Percentiles rank a stretch among this genome's conserved stretches.
Evolutionary conservation across 2,888 invertebrate genomes (phyloP).

Genomic region (Andrena bucephala): DNA sequence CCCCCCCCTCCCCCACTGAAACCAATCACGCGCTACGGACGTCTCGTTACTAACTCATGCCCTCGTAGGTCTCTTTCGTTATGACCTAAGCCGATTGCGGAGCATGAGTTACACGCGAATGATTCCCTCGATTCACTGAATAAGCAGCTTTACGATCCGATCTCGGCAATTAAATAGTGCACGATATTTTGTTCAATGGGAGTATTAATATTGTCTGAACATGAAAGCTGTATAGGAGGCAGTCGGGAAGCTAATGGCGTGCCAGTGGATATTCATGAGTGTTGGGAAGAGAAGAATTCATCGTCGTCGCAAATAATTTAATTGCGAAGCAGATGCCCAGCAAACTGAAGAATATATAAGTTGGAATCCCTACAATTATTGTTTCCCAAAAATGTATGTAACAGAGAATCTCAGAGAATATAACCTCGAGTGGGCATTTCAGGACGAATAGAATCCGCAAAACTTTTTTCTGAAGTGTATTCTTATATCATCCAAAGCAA

Average conservation of each 20-base stretch:
- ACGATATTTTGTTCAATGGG: background rate
- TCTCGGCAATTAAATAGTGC: constrained; percentile 40
- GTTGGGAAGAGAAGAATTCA: no score
- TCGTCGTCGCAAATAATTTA: no score
- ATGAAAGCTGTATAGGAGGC: background rate
- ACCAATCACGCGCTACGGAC: constrained; percentile 29
- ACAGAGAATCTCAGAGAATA: background rate
- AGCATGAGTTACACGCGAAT: constrained; percentile 29
- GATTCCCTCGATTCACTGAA: constrained; percentile 14
- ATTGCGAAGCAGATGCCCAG: no score
- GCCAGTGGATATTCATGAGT: no score
- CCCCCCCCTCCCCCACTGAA: background rate
- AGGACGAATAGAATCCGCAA: background rate
- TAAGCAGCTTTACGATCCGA: constrained; percentile 47
- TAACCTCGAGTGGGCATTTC: no score
- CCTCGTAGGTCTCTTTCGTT: constrained; percentile 41
- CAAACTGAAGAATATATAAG: no score
- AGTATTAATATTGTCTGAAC: background rate
- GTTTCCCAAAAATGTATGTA: no score
- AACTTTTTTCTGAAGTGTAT: background rate
- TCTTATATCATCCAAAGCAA: background rate
- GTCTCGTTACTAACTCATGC: constrained; percentile 45
- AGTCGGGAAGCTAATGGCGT: background rate
- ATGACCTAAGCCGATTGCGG: constrained; percentile 43
- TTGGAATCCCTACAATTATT: no score